These are phyloP conservation scores for Acanthisitta chloris DNA, from an alignment of 2,113 vertebrate species.

Conservation along the genomic window DNA sequence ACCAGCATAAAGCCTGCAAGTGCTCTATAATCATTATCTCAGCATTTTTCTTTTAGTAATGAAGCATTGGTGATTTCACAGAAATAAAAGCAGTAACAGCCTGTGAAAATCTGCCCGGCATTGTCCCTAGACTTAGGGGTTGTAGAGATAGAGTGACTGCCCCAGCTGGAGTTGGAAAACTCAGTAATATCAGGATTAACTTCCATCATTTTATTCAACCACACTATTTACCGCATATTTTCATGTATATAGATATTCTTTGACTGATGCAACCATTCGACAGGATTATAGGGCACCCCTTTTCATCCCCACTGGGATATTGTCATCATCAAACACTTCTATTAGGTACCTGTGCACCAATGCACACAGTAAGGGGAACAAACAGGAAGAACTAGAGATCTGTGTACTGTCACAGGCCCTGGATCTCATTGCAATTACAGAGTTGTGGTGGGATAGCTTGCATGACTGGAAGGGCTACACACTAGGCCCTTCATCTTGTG, in stretches of 20 bases:
- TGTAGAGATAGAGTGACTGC: background rate
- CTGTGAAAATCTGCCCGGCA: background rate
- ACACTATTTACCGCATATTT: background rate
- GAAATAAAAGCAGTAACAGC: background rate
- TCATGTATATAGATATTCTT: background rate
- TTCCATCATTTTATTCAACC: background rate
- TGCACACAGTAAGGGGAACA: no score
- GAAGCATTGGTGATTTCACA: background rate
- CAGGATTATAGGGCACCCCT: no score
- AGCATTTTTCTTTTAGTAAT: background rate
- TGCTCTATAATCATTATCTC: background rate
- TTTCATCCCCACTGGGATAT: no score
- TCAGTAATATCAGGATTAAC: background rate
- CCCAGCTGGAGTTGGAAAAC: background rate
- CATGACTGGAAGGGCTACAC: no score
- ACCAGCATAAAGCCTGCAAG: background rate
- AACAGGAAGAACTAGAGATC: no score
- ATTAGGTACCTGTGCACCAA: no score
- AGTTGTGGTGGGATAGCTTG: no score
- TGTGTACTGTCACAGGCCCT: no score
- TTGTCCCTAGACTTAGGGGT: background rate
- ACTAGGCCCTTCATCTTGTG: no score
- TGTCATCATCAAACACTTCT: no score
- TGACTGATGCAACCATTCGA: no score
- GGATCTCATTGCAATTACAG: no score